Evolutionary conservation across 2,113 vertebrate species (phyloP).

Genomic region (Oncorhynchus kisutch): DNA sequence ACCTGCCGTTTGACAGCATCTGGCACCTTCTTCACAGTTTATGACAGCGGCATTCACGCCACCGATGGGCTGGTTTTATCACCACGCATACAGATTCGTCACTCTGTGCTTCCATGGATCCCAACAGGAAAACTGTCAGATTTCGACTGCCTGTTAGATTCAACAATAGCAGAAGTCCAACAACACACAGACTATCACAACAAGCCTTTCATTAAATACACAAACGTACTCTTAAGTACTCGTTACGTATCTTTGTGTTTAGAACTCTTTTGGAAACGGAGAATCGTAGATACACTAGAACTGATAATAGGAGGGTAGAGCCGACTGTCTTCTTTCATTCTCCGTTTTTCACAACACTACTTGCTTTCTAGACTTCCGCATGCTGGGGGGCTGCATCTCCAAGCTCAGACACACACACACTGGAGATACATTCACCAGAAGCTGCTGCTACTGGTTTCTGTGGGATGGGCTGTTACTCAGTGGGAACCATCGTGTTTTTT

Average conservation of each 20-base stretch:
- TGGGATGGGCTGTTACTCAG: not conserved
- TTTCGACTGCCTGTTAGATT: not conserved
- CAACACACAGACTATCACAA: not conserved
- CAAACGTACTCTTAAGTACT: too few species aligned
- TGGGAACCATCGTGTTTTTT: slow-evolving; percentile 1
- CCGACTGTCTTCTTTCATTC: slow-evolving; percentile 16
- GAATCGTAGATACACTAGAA: not conserved
- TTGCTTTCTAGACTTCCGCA: slow-evolving; percentile 8
- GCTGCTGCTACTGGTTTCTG: not conserved
- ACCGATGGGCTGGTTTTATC: slow-evolving; percentile 16
- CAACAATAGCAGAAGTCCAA: slow-evolving; percentile 7
- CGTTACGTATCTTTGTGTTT: too few species aligned
- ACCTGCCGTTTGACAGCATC: slow-evolving; percentile 58
- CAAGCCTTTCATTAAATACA: too few species aligned
- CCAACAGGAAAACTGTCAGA: slow-evolving; percentile 38
- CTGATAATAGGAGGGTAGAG: slow-evolving; percentile 17
- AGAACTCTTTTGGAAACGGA: not conserved
- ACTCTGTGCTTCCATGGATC: slow-evolving; percentile 21
- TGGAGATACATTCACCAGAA: slow-evolving; percentile 19
- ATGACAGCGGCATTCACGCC: slow-evolving; percentile 38
- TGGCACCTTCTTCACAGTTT: slow-evolving; percentile 36
- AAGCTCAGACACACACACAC: slow-evolving; percentile 8
- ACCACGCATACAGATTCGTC: slow-evolving; percentile 31
- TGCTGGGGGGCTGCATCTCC: slow-evolving; percentile 21
- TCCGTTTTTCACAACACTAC: slow-evolving; percentile 31